Evolutionary conservation across 1,140 invertebrate genomes (phyloP).

Genomic region (Sesamia nonagrioides): DNA sequence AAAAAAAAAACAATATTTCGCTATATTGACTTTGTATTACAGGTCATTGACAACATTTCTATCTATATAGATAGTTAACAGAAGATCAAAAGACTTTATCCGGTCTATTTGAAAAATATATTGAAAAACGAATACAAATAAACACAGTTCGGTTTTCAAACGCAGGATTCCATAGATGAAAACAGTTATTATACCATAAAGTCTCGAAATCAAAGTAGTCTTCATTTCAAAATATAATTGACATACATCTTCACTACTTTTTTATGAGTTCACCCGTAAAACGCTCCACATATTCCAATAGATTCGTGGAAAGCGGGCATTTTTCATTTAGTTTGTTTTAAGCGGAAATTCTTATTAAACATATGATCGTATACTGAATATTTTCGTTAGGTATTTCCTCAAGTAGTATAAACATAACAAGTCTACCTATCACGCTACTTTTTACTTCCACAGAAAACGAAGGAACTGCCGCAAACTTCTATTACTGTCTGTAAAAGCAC

Average conservation of each 20-base stretch:
- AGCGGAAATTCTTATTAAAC: slow-evolving; percentile 34
- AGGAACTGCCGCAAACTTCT: background rate
- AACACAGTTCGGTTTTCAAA: background rate
- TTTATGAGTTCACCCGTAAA: slow-evolving; percentile 26
- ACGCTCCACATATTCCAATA: background rate
- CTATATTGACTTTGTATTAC: background rate
- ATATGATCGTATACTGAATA: slow-evolving; percentile 14
- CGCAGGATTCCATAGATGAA: background rate
- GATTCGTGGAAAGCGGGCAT: slow-evolving; percentile 33
- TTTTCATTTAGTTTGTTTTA: slow-evolving; percentile 34
- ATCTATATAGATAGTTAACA: background rate
- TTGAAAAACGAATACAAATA: background rate
- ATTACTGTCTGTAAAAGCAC: background rate
- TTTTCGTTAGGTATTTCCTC: background rate
- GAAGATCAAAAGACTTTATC: slow-evolving; percentile 1
- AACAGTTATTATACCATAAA: slow-evolving; percentile 8
- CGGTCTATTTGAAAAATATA: background rate
- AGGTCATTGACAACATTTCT: slow-evolving; percentile 7
- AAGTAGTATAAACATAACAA: background rate
- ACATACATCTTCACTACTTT: slow-evolving; percentile 30
- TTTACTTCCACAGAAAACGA: background rate
- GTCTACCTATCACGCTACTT: background rate
- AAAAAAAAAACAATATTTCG: no score
- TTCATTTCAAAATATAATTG: slow-evolving; percentile 13
- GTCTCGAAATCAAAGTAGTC: background rate